Base-by-base conservation (phyloP, 92 coral and sea anemone species). In the Palythoa caribaeorum region DNA sequence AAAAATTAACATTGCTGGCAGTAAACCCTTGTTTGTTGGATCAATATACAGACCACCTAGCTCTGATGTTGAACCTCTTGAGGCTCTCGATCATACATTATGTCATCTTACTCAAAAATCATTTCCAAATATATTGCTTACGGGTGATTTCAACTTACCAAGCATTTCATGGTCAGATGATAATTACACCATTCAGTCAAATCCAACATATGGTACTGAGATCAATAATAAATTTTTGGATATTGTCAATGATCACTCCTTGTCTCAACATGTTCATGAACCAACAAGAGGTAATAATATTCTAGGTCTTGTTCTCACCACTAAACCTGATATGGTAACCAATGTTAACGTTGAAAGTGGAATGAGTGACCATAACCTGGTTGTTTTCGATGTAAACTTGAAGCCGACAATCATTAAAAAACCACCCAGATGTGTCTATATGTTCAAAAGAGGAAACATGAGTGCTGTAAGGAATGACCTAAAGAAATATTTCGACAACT, bases 11-110 rank as follows among this genome's bases (percentile, higher is more conserved):
- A 51, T 86, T 73, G 63, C 68, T 38, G 86, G 86, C 4, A 38
- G 14, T 9, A 85, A 74, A 16, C 84, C 89, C 16, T 66, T 85
- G 37, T 85, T 38, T 71, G 62, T 40, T 74, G 84, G 87, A 21
- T 85, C 66, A 38, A 38, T 85, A 9, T 85, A 85, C 70, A 75
- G 89, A 85, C 51, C 87, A 38, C 89, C 89, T 7, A 38, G 55
- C 38, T 55, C 77, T 73, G 47, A 12, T 48, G 39, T 38, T 9
- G 70, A 75, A 11, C 50, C 86, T 11, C 54, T 85, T 12, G 86
- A 85, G 8, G 83, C 83, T 37, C 91, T 87, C 9, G 73, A 66
- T 54, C 83, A 83, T 40, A 79, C 1, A 52, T 52, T 52, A 52
- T 52, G 55, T 52, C 55, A 52, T 52, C 55, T 52, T 52, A 52